Base-by-base conservation (phyloP, 1,140 invertebrate species). In the Caenorhabditis latens region DNA sequence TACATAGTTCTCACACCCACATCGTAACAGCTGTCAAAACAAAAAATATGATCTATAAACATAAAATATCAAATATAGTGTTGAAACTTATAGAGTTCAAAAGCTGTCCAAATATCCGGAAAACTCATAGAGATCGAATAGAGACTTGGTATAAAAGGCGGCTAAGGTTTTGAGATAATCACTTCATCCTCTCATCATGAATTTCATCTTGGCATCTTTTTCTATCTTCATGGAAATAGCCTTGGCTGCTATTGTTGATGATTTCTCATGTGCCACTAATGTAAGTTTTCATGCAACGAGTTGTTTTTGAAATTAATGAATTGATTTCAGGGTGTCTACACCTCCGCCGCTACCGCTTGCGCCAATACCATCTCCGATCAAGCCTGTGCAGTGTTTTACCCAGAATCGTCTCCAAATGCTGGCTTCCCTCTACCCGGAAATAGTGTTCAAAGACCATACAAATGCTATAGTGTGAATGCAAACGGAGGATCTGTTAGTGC, bases 401-500 rank as follows among this genome's bases (percentile, higher is more conserved):
- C 24, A 32, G 21, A 24, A 63, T 24, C 21, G 32, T 21, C 61
- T 13, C 11, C 21, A 21, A 24, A 24, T 9, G 61, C 14, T 11
- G 61, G 61, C 9, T 48, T 32, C 53, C 46, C 53, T 8, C 50
- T 32, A 3, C 3, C 82, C 5, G 82, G 82, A 24, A 55, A 55
- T 11, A n/a, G 19, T n/a, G 82, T 19, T 40, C 32, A 21, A 42
- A 21, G 82, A 32, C 82, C 82, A 19, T 55, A 19, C 14, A 7
- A 8, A 4, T 83, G 82, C 32, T 83, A 53, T 50, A 83, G 48
- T 79, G 19, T 24, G 11, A 58, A 24, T 63, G 24, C 21, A 32
- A 63, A 63, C 11, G 61, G 61, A 32, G 61, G 61, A 63, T 40
- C 61, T 32, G 61, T 63, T 63, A 32, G 24, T 40, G 24, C 61